Evolutionary conservation across 1,140 invertebrate species (phyloP).

Genomic region (Brachionus paranguensis): DNA sequence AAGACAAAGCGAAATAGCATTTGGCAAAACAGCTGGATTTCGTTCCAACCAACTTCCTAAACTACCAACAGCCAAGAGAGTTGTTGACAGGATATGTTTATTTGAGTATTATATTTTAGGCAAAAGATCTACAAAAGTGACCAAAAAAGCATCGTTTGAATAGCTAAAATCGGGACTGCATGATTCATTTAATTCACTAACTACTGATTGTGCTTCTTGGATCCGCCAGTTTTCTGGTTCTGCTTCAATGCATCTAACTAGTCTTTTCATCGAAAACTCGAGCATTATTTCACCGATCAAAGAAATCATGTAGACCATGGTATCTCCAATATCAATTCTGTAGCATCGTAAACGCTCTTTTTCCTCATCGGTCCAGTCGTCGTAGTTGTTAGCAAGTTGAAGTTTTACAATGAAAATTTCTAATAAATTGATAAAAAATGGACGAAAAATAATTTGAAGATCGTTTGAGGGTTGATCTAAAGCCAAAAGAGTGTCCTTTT

Average conservation of each 20-base stretch:
- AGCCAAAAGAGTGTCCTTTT: slow-evolving; percentile 26
- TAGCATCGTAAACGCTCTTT: slow-evolving; percentile 38
- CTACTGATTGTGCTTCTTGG: slow-evolving; percentile 29
- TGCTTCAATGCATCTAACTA: not conserved
- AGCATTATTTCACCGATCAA: slow-evolving; percentile 38
- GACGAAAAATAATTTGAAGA: not conserved
- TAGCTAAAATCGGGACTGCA: slow-evolving; percentile 35
- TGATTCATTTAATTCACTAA: slow-evolving; percentile 39
- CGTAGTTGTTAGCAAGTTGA: slow-evolving; percentile 14
- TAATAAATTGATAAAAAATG: slow-evolving; percentile 30
- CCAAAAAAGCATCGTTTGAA: slow-evolving; percentile 1
- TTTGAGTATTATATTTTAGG: slow-evolving; percentile 31
- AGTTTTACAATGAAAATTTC: slow-evolving; percentile 35
- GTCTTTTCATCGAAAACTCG: slow-evolving; percentile 29
- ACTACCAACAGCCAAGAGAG: slow-evolving; percentile 30
- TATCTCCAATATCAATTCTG: slow-evolving; percentile 36
- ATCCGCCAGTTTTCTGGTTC: slow-evolving; percentile 24
- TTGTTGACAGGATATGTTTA: slow-evolving; percentile 33
- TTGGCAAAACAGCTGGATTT: slow-evolving; percentile 15
- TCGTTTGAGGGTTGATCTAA: slow-evolving; percentile 8
- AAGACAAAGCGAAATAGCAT: slow-evolving; percentile 29
- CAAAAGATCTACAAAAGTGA: slow-evolving; percentile 23
- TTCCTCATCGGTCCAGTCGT: slow-evolving; percentile 38
- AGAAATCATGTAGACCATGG: slow-evolving; percentile 38
- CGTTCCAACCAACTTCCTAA: slow-evolving; percentile 33